Base-by-base conservation (phyloP, 1,140 invertebrate species). In the Sinella curviseta region DNA sequence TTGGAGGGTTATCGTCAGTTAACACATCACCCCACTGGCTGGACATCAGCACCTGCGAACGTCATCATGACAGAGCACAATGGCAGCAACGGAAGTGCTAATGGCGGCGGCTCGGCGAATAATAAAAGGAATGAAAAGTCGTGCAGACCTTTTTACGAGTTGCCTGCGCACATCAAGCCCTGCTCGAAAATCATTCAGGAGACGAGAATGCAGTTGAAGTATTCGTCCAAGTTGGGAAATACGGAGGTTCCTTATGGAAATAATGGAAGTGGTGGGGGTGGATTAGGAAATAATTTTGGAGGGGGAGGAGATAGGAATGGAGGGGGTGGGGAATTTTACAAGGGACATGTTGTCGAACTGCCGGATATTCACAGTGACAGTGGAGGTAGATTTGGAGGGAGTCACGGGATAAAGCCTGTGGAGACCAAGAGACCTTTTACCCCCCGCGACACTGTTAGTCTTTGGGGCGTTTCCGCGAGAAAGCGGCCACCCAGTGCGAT, bases 371-470 rank as follows among this genome's bases (percentile, higher is more conserved):
- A 26, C n/a, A 39, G 35, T 75, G 77, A 33, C 1, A 54, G n/a
- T 48, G 39, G n/a, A n/a, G n/a, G n/a, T 35, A 70, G 28, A 24
- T 60, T 60, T 60, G 55, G 55, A 60, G n/a, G n/a, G n/a, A n/a
- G 55, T 26, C 12, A 3, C 31, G 70, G 82, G 12, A 78, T 90
- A 16, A 88, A 89, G 1, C 85, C 91, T 74, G 88, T 94, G 54
- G 90, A 91, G 84, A 94, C 93, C 0, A 90, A 92, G 78, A 88
- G 94, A 34, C 94, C 94, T 1, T 94, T 93, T 84, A 95, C 94
- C 14, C 94, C 94, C 8, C 88, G 92, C 31, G 93, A 94, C 91
- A 93, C 77, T 87, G 94, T 70, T 90, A 91, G 1, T 87, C 94
- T 14, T 92, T 93, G 87, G 92, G 92, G 67, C 89, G 89, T 78